Conservation (phyloP, 2,888 invertebrate species). For the Drepanosiphum platanoidis region DNA sequence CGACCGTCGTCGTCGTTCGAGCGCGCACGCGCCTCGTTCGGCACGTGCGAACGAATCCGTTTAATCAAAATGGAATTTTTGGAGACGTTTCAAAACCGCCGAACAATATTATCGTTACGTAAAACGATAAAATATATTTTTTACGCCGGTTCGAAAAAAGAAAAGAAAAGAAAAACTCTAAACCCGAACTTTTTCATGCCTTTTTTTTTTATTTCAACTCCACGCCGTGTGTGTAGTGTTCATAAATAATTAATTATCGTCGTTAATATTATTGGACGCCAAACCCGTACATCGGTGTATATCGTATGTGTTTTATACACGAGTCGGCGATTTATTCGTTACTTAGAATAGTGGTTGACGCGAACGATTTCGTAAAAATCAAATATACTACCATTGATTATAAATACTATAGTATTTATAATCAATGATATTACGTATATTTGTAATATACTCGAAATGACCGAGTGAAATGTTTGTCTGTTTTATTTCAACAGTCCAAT, state of each 20-base stretch:
- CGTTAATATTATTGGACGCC: too few relatives aligned
- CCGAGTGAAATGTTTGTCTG: neutral
- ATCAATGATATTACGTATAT: too few relatives aligned
- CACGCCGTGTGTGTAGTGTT: neutral
- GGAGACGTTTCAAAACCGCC: neutral
- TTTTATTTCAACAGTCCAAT: neutral
- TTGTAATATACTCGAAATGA: too few relatives aligned
- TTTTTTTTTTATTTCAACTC: neutral
- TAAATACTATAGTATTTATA: too few relatives aligned
- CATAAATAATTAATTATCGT: neutral
- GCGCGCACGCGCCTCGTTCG: too few relatives aligned
- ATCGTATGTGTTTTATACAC: too few relatives aligned
- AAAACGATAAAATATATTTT: neutral
- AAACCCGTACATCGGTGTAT: too few relatives aligned
- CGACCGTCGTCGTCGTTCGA: neutral
- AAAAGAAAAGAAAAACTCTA: too few relatives aligned
- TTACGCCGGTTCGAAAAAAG: neutral
- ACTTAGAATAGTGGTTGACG: too few relatives aligned
- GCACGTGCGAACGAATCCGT: neutral
- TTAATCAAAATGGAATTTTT: neutral
- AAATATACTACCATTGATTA: too few relatives aligned
- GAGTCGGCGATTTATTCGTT: too few relatives aligned
- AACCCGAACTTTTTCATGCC: neutral
- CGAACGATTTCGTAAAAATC: too few relatives aligned
- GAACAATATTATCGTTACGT: neutral